Evolutionary conservation across 2,888 invertebrate species (phyloP), one percentile per base, ranked within the genome.

Genomic region (Drosophila austrosaltans): DNA sequence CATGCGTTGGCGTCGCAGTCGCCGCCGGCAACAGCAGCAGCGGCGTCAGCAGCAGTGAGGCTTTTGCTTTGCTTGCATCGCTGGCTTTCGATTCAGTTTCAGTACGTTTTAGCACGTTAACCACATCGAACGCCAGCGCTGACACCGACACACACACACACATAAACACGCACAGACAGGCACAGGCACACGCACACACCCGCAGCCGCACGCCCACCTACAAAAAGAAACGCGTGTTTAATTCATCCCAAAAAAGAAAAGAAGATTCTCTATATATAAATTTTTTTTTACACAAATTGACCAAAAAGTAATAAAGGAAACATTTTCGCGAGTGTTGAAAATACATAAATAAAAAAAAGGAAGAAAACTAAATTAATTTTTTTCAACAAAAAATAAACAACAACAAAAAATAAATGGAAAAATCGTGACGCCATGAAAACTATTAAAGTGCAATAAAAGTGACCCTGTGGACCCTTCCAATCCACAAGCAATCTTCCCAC

Each of bases 61-160:
- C 81, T 84, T 84, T 87, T 84, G 89, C 87, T 88, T 88, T 69
- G 79, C 79, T 75, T 76, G 84, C 88, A 79, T 76, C 81, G 81
- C 75, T 74, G 78, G 77, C 81, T 81, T 81, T 76, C 22, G 48
- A 48, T 48, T 48, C 48, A 77, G 78, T 79, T 90, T 90, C 90
- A 90, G 90, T 90, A 89, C 83, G 87, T 79, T 90, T 88, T 90
- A 81, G 82, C 84, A 89, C 91, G 90, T 81, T 82, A 86, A 84
- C 79, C 82, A 79, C 77, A 86, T 79, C 72, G 78, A 82, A 85
- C 87, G 86, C 67, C 62, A 77, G 42, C 82, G 80, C 78, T 82
- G 77, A 75, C 77, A 72, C 76, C 77, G 81, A 69, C 74, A 66
- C 54, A 56, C 32, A 59, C 58, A 62, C 65, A 64, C 62, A 58